Percentiles rank a stretch among this genome's conserved stretches.
phyloP scores from a whole-genome alignment of 2,888 invertebrate species.

The Xanthia icteritia region DNA sequence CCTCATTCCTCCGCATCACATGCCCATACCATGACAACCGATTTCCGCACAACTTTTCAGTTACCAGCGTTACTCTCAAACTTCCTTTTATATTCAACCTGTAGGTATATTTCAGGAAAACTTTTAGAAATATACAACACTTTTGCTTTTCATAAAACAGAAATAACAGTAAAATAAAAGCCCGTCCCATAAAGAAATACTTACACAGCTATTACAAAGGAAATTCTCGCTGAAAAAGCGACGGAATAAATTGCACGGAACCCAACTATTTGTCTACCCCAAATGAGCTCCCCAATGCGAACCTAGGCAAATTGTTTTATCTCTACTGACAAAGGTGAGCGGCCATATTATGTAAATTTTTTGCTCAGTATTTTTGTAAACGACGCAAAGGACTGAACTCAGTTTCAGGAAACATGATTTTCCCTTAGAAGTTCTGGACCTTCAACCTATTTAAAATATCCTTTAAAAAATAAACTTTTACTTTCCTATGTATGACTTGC shows the following conservation, averaged over 20 bases:
- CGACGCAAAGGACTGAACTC: background rate
- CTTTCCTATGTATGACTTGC: background rate
- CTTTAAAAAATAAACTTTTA: background rate
- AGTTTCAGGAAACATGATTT: background rate
- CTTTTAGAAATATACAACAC: background rate
- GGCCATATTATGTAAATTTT: background rate
- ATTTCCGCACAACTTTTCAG: background rate
- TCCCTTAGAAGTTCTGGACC: background rate
- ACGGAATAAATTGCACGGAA: constrained; percentile 40
- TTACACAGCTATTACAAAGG: constrained; percentile 46
- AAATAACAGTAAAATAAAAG: constrained; percentile 15
- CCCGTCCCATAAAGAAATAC: constrained; percentile 29
- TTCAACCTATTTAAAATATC: background rate
- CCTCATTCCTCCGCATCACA: background rate
- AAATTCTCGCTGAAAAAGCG: constrained; percentile 44
- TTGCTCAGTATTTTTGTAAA: background rate
- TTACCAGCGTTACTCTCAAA: background rate
- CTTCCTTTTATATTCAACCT: background rate
- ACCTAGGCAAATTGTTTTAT: constrained; percentile 57
- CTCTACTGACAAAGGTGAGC: constrained; percentile 7
- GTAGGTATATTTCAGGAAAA: background rate
- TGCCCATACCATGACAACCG: background rate
- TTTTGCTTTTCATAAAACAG: background rate
- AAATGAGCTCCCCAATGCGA: constrained; percentile 47
- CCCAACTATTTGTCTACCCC: constrained; percentile 57